phyloP scores from a whole-genome alignment of 2,797 vertebrate genomes.

The Myoxocephalus aenaeus region DNA sequence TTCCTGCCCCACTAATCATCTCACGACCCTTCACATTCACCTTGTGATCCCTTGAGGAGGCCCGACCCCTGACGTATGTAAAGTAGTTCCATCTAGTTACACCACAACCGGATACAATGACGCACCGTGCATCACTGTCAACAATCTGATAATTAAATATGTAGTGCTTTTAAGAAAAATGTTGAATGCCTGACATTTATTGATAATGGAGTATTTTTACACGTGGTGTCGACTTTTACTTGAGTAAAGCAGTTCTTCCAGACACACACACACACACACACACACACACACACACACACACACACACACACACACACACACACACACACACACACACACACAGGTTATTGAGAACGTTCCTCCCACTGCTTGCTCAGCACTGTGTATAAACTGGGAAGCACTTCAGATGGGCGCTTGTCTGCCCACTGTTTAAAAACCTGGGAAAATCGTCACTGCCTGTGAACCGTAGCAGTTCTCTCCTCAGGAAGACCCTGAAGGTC shows the following conservation, averaged over 20 bases:
- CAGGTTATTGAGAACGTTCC: slow-evolving; percentile 52
- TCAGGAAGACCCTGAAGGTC: slow-evolving; percentile 60
- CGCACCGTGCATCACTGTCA: neutral
- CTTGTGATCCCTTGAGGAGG: neutral
- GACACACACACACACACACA: slow-evolving; percentile 16
- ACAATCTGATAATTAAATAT: neutral
- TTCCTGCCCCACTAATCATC: slow-evolving; percentile 1
- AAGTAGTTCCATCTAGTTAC: neutral
- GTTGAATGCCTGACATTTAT: neutral
- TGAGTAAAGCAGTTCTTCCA: slow-evolving; percentile 4
- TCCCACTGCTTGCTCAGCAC: slow-evolving; percentile 52
- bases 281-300: slow-evolving; percentile 16
- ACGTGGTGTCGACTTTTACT: neutral
- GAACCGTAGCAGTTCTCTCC: slow-evolving; percentile 48
- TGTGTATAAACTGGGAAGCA: slow-evolving; percentile 63
- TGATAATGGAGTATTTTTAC: neutral
- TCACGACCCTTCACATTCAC: neutral
- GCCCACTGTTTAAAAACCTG: slow-evolving; percentile 69
- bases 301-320: neutral
- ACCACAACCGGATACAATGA: neutral
- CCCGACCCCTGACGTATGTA: neutral
- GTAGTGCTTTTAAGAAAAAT: neutral
- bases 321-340: slow-evolving; percentile 18
- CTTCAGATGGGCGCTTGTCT: slow-evolving; percentile 59
- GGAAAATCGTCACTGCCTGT: slow-evolving; percentile 71